These are phyloP conservation scores for Apodemia hepburni DNA, from an alignment of 2,888 invertebrate genomes.

Conservation along the genomic window DNA sequence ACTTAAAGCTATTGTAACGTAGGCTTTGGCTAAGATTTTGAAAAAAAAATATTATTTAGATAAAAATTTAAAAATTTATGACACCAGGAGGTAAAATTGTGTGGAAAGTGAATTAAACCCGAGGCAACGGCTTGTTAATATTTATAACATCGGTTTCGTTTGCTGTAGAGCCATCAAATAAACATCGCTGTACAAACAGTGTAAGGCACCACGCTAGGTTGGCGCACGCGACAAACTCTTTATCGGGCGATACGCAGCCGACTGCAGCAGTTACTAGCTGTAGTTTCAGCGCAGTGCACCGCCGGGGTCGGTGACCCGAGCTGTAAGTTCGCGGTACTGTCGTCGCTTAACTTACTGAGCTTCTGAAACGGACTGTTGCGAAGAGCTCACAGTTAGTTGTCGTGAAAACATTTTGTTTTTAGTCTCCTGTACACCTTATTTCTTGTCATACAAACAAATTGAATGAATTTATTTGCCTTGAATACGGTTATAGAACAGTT, in stretches of 20 bases:
- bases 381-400: neutral
- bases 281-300: constrained; percentile 7
- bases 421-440: too few species aligned
- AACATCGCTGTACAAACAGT: neutral
- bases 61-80: neutral
- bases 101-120: neutral
- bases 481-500: too few species aligned
- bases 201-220: neutral
- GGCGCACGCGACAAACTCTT: constrained; percentile 1
- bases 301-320: neutral
- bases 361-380: neutral
- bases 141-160: neutral
- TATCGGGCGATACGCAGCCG: neutral
- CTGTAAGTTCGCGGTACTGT: neutral
- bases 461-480: too few species aligned
- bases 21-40: too few species aligned
- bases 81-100: neutral
- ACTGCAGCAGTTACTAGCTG: neutral
- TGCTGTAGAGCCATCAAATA: neutral
- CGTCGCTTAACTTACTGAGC: neutral
- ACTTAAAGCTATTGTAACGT: too few species aligned
- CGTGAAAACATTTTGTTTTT: neutral
- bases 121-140: neutral
- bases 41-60: too few species aligned
- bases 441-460: too few species aligned